Evolutionary conservation across 2,888 invertebrate genomes (phyloP).

Genomic region (Oscheius sp.): DNA sequence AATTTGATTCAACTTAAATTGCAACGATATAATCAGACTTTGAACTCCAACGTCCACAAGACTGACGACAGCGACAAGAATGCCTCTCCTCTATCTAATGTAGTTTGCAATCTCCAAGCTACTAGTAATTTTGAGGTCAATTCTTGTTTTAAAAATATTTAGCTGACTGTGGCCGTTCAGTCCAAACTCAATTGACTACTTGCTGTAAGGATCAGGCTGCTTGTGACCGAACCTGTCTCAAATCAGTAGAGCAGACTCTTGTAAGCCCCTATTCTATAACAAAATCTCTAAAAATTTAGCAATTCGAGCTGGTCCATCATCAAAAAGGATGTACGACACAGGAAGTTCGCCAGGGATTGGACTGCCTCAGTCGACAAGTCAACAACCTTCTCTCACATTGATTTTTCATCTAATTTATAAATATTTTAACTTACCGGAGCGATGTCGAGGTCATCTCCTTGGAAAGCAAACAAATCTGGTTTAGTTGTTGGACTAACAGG

Average conservation of each 20-base stretch:
- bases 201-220: slow-evolving; percentile 39
- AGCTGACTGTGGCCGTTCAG: slow-evolving; percentile 32
- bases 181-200: slow-evolving; percentile 37
- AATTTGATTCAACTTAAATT: slow-evolving; percentile 48
- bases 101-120: slow-evolving; percentile 33
- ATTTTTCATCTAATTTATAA: slow-evolving; percentile 22
- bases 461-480: slow-evolving; percentile 51
- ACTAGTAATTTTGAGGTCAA: slow-evolving; percentile 11
- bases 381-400: slow-evolving; percentile 22
- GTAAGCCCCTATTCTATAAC: slow-evolving; percentile 9
- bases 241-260: slow-evolving; percentile 33
- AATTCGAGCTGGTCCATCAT: slow-evolving; percentile 22
- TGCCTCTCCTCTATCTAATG: slow-evolving; percentile 11
- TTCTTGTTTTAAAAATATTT: background rate
- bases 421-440: background rate
- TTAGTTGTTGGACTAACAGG: slow-evolving; percentile 9
- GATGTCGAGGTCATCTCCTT: slow-evolving; percentile 11
- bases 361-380: slow-evolving; percentile 28
- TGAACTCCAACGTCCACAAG: slow-evolving; percentile 1
- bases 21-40: slow-evolving; percentile 33
- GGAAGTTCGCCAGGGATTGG: slow-evolving; percentile 22
- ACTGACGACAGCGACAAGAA: slow-evolving; percentile 27
- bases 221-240: slow-evolving; percentile 36
- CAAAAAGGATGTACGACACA: slow-evolving; percentile 26
- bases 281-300: background rate